phyloP scores from a whole-genome alignment of 1,140 invertebrate genomes.

The Glossosoma conforme region DNA sequence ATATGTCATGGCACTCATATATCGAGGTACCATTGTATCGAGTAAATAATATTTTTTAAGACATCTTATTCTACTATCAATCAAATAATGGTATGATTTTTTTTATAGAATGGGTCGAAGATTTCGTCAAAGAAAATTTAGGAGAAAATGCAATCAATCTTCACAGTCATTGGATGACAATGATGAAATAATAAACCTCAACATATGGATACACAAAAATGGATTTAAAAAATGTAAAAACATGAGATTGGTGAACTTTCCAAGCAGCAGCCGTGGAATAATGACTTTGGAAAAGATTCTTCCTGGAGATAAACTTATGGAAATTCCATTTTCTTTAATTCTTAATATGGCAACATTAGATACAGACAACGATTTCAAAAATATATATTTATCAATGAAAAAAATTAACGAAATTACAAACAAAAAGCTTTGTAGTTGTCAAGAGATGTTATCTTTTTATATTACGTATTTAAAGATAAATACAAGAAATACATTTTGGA shows the following conservation, averaged over 20 bases:
- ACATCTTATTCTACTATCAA: too few relatives aligned
- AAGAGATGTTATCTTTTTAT: constrained; percentile 24
- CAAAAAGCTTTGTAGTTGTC: constrained; percentile 11
- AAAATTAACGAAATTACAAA: not conserved
- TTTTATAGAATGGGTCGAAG: constrained; percentile 9
- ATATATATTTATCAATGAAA: constrained; percentile 5
- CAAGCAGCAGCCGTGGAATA: constrained; percentile 18
- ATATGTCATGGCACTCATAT: too few relatives aligned
- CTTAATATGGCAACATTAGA: constrained; percentile 16
- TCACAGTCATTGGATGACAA: not conserved
- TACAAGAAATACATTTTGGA: constrained; percentile 10
- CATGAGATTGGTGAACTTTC: constrained; percentile 14
- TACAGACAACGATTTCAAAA: constrained; percentile 16
- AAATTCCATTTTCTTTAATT: constrained; percentile 22
- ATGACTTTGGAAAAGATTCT: constrained; percentile 16
- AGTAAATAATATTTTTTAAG: too few relatives aligned
- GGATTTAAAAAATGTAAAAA: constrained; percentile 18
- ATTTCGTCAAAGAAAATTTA: constrained; percentile 3
- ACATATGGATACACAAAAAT: constrained; percentile 22
- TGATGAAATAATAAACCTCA: constrained; percentile 15
- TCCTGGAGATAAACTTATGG: constrained; percentile 11
- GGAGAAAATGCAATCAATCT: not conserved
- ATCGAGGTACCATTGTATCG: too few relatives aligned
- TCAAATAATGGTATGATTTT: too few relatives aligned
- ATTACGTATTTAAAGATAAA: constrained; percentile 17